phyloP scores from a whole-genome alignment of 2,113 vertebrate genomes.

The Bubalus kerabau region DNA sequence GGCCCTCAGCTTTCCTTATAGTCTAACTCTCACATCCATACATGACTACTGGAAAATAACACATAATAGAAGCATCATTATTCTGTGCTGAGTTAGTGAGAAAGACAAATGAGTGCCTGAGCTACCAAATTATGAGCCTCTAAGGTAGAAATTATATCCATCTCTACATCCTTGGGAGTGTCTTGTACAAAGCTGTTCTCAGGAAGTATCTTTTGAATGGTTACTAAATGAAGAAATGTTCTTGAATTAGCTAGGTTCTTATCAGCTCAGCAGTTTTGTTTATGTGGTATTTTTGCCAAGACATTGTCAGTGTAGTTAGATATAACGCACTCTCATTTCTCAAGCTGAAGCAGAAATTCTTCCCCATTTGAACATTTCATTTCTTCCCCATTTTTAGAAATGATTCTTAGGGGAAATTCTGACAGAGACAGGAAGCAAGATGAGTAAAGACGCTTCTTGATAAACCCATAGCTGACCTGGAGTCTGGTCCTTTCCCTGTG shows the following conservation, averaged over 20 bases:
- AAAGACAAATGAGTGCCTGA: background rate
- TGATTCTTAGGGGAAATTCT: slow-evolving; percentile 12
- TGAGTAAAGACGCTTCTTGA: background rate
- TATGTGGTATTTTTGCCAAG: slow-evolving; percentile 23
- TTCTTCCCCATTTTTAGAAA: slow-evolving; percentile 2
- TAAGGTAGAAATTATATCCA: background rate
- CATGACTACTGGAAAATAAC: background rate
- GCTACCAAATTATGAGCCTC: background rate
- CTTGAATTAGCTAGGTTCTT: background rate
- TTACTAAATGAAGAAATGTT: slow-evolving; percentile 10
- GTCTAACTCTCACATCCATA: background rate
- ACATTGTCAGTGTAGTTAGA: rapidly evolving
- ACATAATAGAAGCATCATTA: background rate
- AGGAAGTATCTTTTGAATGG: background rate
- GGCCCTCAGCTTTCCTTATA: background rate
- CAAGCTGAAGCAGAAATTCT: background rate
- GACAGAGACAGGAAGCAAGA: background rate
- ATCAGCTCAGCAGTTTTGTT: background rate
- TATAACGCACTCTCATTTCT: background rate
- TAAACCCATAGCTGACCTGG: background rate
- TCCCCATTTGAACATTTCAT: slow-evolving; percentile 15
- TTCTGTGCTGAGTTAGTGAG: background rate
- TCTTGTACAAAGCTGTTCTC: background rate
- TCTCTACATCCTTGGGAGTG: background rate
- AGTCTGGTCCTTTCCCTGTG: background rate